Percentiles rank a stretch among this genome's conserved stretches.
Conservation (phyloP, 2,888 invertebrate genomes). For the Epistrophe grossulariae region DNA sequence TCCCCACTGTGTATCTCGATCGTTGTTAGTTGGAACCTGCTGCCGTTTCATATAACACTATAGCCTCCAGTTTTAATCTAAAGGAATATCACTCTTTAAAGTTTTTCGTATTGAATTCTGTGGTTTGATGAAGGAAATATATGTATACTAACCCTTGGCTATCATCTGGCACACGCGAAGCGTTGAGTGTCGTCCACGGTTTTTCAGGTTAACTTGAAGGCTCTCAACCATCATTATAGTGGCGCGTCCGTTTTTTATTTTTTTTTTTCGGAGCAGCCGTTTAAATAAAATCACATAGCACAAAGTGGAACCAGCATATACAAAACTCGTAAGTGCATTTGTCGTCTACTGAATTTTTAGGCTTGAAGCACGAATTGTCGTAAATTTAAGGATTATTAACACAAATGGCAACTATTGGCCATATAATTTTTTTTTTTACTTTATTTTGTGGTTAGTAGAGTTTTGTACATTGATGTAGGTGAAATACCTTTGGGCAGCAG, state of each 20-base stretch:
- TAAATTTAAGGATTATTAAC: constrained; percentile 74
- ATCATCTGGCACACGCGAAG: constrained; percentile 24
- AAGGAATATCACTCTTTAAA: not conserved
- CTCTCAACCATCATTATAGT: constrained; percentile 14
- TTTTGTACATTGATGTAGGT: constrained; percentile 10
- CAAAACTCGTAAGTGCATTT: not conserved
- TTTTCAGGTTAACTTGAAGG: constrained; percentile 28
- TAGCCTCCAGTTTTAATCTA: constrained; percentile 16
- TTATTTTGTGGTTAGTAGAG: constrained; percentile 18
- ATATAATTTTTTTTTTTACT: constrained; percentile 22
- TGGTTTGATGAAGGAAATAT: constrained; percentile 53
- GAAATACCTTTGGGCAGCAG: constrained; percentile 23
- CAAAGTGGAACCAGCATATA: not conserved
- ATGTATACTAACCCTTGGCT: constrained; percentile 25
- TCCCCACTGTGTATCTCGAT: not conserved
- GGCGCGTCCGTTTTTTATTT: constrained; percentile 4
- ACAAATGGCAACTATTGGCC: constrained; percentile 62
- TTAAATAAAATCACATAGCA: constrained; percentile 30
- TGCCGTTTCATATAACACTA: constrained; percentile 51
- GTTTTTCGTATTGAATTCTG: constrained; percentile 41
- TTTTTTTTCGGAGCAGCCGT: not conserved
- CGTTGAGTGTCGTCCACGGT: constrained; percentile 48
- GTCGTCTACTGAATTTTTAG: constrained; percentile 27
- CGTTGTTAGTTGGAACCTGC: constrained; percentile 42
- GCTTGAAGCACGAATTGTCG: constrained; percentile 64